Evolutionary conservation across 2,797 vertebrate species (phyloP).

Genomic region (Perodicticus potto): DNA sequence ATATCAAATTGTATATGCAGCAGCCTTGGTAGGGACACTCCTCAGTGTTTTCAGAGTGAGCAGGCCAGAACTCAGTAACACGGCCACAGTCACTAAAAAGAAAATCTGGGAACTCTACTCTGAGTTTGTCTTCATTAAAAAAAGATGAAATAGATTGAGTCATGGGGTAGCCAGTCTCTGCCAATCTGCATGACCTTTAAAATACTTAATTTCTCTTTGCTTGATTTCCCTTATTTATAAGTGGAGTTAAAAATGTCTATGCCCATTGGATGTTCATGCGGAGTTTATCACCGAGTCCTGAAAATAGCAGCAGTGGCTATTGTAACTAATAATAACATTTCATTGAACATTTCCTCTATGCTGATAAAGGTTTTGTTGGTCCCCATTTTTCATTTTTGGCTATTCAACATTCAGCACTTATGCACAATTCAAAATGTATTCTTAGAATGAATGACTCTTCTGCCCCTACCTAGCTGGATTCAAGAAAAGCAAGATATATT

Average conservation of each 20-base stretch:
- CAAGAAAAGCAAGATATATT: constrained; percentile 35
- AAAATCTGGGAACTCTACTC: background rate
- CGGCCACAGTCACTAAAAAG: background rate
- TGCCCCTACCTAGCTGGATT: background rate
- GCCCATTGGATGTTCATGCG: background rate
- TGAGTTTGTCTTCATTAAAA: background rate
- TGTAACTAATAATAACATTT: constrained; percentile 35
- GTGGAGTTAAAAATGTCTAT: constrained; percentile 10
- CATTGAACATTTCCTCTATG: constrained; percentile 5
- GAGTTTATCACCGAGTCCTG: background rate
- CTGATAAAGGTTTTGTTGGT: constrained; percentile 21
- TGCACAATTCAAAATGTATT: constrained; percentile 48
- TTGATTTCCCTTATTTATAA: constrained; percentile 12
- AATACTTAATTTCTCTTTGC: background rate
- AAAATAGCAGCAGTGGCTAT: background rate
- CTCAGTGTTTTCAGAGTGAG: background rate
- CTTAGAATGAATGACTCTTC: constrained; percentile 41
- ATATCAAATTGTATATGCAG: background rate
- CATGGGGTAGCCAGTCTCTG: background rate
- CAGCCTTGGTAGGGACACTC: background rate
- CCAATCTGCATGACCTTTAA: background rate
- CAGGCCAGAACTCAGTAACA: background rate
- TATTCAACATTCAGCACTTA: constrained; percentile 29
- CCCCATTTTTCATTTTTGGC: background rate
- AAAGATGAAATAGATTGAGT: background rate